These are phyloP conservation scores for Dasyornis broadbenti DNA, from an alignment of 2,113 vertebrate species.

Conservation along the genomic window DNA sequence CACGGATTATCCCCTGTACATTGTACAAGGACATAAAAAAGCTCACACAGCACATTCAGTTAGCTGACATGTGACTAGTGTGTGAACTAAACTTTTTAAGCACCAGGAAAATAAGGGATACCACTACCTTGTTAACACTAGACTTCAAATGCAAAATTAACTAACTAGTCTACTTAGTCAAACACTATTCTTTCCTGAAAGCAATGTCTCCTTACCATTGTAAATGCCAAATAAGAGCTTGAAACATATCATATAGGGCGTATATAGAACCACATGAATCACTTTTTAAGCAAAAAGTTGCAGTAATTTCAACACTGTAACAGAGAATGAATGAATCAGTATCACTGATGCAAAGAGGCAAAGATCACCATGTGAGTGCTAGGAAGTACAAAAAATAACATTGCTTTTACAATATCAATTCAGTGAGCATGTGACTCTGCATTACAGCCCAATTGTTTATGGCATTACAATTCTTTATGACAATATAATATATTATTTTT, in stretches of 20 bases:
- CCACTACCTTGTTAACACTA: not conserved
- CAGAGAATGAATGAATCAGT: not conserved
- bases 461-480: not conserved
- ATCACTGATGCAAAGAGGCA: not conserved
- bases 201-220: not conserved
- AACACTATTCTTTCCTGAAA: not conserved
- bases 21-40: not conserved
- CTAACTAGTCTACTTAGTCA: not conserved
- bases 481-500: not conserved
- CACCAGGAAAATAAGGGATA: not conserved
- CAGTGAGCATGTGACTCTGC: not conserved
- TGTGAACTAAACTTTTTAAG: not conserved
- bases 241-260: not conserved
- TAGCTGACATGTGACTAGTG: not conserved
- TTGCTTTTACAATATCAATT: not conserved
- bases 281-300: not conserved
- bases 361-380: not conserved
- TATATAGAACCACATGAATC: not conserved
- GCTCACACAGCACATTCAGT: not conserved
- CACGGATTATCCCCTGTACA: not conserved
- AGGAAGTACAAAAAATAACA: not conserved
- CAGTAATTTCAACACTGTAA: not conserved
- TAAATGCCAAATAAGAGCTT: not conserved
- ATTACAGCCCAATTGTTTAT: not conserved
- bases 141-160: not conserved